A percentile compares a stretch with the other conserved stretches of the same genome.
phyloP scores from a whole-genome alignment of 2,888 invertebrate genomes.

The Himalopsyche tibetana region DNA sequence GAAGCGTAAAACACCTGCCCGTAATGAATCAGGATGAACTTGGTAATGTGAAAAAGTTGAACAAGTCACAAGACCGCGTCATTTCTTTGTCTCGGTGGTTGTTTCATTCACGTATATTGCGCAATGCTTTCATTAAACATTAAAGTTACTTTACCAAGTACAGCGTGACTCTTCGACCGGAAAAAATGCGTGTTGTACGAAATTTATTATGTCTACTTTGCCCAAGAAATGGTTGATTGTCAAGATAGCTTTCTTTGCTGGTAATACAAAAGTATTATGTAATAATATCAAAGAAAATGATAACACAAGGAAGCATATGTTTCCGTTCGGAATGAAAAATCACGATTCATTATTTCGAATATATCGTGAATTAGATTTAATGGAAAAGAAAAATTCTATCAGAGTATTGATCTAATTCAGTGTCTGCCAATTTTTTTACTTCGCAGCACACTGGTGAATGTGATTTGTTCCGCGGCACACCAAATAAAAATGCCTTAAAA shows the following conservation, averaged over 20 bases:
- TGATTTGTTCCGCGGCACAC: no score
- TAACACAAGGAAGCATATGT: no score
- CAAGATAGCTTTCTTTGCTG: background rate
- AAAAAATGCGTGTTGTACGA: background rate
- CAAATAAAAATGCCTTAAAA: no score
- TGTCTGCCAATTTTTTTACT: no score
- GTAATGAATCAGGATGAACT: background rate
- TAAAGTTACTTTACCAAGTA: background rate
- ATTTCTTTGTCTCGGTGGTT: background rate
- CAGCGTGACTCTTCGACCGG: background rate
- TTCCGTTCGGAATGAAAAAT: no score
- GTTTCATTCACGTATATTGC: background rate
- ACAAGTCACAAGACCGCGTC: background rate
- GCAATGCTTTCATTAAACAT: background rate
- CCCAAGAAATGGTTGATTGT: background rate
- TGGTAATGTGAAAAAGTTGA: background rate
- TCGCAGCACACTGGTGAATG: no score
- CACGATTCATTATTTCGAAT: no score
- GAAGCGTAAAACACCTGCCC: background rate
- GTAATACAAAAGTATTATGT: no score
- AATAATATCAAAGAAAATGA: no score
- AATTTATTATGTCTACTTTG: background rate
- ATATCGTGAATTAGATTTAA: no score
- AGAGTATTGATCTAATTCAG: no score
- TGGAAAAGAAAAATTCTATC: no score